Conservation (phyloP, 2,888 invertebrate genomes). For the Volucella zonaria region DNA sequence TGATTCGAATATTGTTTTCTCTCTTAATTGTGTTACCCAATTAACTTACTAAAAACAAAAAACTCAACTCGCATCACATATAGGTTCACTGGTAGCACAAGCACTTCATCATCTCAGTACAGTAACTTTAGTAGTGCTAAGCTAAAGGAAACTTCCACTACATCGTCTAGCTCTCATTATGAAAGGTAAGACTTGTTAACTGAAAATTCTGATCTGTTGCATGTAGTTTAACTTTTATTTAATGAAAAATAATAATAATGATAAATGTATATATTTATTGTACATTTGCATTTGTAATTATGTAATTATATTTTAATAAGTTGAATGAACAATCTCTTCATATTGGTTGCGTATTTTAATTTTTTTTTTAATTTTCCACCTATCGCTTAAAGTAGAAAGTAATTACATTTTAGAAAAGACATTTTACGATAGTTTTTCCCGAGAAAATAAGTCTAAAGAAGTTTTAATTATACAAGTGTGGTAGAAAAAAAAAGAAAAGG, state of each 20-base stretch:
- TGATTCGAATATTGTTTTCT: constrained; percentile 10
- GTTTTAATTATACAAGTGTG: too few relatives aligned
- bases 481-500: too few relatives aligned
- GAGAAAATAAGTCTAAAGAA: too few relatives aligned
- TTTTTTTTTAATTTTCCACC: too few relatives aligned
- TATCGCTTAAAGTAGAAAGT: too few relatives aligned
- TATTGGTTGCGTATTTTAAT: too few relatives aligned
- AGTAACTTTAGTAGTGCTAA: constrained; percentile 83
- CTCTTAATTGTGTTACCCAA: constrained; percentile 65
- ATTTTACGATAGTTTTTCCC: too few relatives aligned
- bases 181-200: constrained; percentile 80
- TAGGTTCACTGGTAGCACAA: constrained; percentile 83
- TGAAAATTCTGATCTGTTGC: constrained; percentile 35
- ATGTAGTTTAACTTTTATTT: constrained; percentile 35
- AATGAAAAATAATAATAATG: background rate
- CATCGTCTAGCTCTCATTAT: constrained; percentile 81
- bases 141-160: constrained; percentile 82
- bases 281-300: too few relatives aligned
- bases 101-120: constrained; percentile 82
- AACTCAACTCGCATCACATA: constrained; percentile 74
- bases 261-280: too few relatives aligned
- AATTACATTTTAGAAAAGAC: too few relatives aligned
- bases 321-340: too few relatives aligned
- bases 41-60: constrained; percentile 63
- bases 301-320: too few relatives aligned